Percentiles rank a stretch among this genome's conserved stretches.
phyloP scores from a whole-genome alignment of 2,888 invertebrate species.

The Pandemis cinnamomeana region DNA sequence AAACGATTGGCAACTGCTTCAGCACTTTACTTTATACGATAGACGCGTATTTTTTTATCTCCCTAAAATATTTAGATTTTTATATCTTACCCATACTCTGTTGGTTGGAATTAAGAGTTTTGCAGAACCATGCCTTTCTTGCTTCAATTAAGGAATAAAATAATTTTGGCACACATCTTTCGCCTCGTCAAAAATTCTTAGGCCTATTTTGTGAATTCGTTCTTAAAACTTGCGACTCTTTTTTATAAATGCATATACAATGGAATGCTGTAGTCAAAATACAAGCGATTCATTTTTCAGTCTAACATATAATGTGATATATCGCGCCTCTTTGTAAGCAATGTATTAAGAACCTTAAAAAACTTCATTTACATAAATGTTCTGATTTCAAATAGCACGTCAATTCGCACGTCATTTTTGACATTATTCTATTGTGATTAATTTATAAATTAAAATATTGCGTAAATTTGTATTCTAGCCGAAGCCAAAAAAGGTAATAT shows the following conservation, averaged over 20 bases:
- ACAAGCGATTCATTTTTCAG: neutral
- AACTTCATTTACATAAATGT: neutral
- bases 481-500: constrained; percentile 8
- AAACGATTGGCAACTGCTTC: too few species aligned
- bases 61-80: too few species aligned
- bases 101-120: too few species aligned
- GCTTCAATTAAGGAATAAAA: neutral
- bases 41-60: too few species aligned
- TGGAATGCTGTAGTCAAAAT: constrained; percentile 13
- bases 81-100: too few species aligned
- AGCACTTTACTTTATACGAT: too few species aligned
- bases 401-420: neutral
- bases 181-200: neutral
- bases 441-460: constrained; percentile 8
- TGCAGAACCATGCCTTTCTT: neutral
- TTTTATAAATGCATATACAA: constrained; percentile 14
- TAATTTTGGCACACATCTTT: constrained; percentile 19
- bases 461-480: constrained; percentile 14
- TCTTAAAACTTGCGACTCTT: neutral
- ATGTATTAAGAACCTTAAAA: neutral
- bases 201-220: neutral
- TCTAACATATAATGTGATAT: neutral
- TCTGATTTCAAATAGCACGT: neutral
- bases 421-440: neutral
- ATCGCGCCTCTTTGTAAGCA: neutral